Base-by-base conservation (phyloP, 2,888 invertebrate genomes). In the Nymphalis urticae region DNA sequence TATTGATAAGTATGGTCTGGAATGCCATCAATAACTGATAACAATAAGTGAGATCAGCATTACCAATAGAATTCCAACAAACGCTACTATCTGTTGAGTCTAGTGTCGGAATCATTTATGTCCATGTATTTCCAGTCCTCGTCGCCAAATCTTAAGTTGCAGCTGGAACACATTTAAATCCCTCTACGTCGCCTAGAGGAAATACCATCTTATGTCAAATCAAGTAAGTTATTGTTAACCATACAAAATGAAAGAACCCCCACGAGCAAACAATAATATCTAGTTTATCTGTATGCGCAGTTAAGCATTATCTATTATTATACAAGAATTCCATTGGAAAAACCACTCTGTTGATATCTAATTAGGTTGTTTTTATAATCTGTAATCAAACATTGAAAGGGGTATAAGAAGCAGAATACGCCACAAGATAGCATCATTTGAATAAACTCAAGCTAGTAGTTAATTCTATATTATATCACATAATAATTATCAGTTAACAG, bases 261-360 rank as follows among this genome's bases (percentile, higher is more conserved):
- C 68, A 53, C 50, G 69, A 67, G 68, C 66, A 74, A 72, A 70
- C 66, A 72, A 63, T 47, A 51, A 62, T 56, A 68, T 32, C 17
- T 27, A 21, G 17, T 50, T 59, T 65, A 51, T 68, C 63, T 70
- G 53, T 59, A 59, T 54, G 32, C 17, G n/a, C 8, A 32, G 48
- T 71, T 68, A 69, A 71, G 60, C 48, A 64, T 65, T 73, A 88
- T 88, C 88, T 81, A 70, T 80, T 83, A 79, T 81, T 72, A 79
- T 80, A 76, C 75, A 76, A 78, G 71, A 75, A 81, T 82, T 83
- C 78, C 79, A 79, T 75, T 78, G 88, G 91, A 81, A 90, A 90
- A 90, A 86, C 90, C 90, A 79, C 77, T 74, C 75, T 74, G 73
- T 51, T 73, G 63, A 65, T 80, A 81, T 78, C 77, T 79, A 73